Base-by-base conservation (phyloP, 2,888 invertebrate species). In the Drosophila tanythrix region DNA sequence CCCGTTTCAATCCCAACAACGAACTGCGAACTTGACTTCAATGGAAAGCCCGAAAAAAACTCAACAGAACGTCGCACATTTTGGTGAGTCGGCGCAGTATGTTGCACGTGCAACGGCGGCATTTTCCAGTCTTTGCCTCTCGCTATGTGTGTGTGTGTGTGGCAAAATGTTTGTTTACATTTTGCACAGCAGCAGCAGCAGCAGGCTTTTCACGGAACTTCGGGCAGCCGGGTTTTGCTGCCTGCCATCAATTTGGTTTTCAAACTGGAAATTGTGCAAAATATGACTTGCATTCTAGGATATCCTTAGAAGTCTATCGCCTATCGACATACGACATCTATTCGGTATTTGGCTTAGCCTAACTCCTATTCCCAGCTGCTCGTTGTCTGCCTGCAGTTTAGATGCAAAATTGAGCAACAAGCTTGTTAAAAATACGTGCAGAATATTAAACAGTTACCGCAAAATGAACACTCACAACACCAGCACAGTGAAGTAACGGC, bases 41-140 rank as follows among this genome's bases (percentile, higher is more conserved):
- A 48, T 62, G 78, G 74, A 83, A 79, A 56, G 74, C 57, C 35
- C 48, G 43, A 61, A 15, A 5, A 21, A 6, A 78, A 74, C 60
- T 55, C 82, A 84, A 76, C 85, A 58, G 50, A 27, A 25, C 43
- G 60, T 55, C 86, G 66, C 56, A 55, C 21, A 31, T 21, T 55
- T 57, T 75, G 86, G 90, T 87, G 86, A 87, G 86, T 87, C 90
- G 72, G 85, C 86, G 86, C 86, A 77, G 27, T 50, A 18, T 25
- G 53, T 74, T 71, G 86, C 90, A 87, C 90, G 90, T 87, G 86
- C 88, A 76, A 70, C 72, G 79, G 63, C 70, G 68, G 66, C 70
- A 67, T 72, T 59, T 88, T 88, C 84, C 84, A 85, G 82, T 51
- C 40, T 18, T 18, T 43, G 51, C 35, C 52, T n/a, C 3, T 29